Evolutionary conservation across 2,113 vertebrate genomes (phyloP).

Genomic region (Odontesthes bonariensis): DNA sequence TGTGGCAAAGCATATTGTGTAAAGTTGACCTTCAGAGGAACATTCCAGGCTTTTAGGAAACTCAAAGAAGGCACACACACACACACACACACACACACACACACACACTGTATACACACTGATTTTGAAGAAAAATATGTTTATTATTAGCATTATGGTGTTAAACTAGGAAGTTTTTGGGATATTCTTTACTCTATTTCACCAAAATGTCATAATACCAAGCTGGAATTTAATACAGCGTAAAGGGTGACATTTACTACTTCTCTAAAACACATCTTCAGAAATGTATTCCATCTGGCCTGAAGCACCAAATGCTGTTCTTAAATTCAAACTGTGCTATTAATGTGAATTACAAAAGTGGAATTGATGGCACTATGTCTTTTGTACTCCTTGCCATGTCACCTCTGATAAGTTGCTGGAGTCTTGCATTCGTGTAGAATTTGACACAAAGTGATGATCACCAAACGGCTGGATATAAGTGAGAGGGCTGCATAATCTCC

Average conservation of each 20-base stretch:
- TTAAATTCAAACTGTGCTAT: slow-evolving; percentile 38
- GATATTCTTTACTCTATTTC: neutral
- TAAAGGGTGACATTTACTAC: neutral
- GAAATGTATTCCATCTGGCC: slow-evolving; percentile 33
- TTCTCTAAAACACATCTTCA: slow-evolving; percentile 16
- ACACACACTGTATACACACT: neutral
- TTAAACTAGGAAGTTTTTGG: neutral
- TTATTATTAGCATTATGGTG: neutral
- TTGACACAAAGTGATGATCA: slow-evolving; percentile 1
- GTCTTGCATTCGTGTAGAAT: slow-evolving; percentile 6
- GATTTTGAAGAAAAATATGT: neutral
- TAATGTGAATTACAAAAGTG: slow-evolving; percentile 13
- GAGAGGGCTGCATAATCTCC: neutral
- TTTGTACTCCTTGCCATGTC: slow-evolving; percentile 1
- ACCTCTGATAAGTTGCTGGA: slow-evolving; percentile 3
- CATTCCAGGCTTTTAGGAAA: neutral
- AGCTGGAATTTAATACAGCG: slow-evolving; percentile 7
- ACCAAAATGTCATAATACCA: slow-evolving; percentile 16
- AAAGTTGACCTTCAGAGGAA: slow-evolving; percentile 24
- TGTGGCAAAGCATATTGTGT: slow-evolving; percentile 11
- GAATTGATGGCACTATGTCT: slow-evolving; percentile 28
- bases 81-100: neutral
- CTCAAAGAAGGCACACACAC: neutral
- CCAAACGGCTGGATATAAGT: no score
- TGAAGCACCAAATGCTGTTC: slow-evolving; percentile 25